Evolutionary conservation across 2,888 invertebrate genomes (phyloP).

Genomic region (Drosophila pseudotakahashii): DNA sequence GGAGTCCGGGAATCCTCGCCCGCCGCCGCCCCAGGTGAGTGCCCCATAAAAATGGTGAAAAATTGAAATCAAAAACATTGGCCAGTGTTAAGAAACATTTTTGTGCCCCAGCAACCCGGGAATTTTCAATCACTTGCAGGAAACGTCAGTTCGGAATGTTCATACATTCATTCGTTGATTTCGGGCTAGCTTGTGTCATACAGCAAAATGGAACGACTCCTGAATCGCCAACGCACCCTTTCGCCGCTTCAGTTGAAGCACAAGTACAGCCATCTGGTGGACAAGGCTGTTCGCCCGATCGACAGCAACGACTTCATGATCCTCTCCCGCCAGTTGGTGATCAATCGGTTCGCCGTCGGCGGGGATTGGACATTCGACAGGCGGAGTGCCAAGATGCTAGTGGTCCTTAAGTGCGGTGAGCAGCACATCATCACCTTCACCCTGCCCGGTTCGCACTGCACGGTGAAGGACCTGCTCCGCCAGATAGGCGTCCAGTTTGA

Average conservation of each 20-base stretch:
- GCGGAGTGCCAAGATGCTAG: neutral
- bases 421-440: constrained; percentile 1
- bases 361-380: no score
- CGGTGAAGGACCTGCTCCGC: neutral
- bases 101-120: neutral
- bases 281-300: neutral
- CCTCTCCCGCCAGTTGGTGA: neutral
- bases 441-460: neutral
- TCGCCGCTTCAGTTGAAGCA: no score
- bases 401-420: neutral
- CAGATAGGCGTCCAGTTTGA: neutral
- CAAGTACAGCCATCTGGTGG: no score
- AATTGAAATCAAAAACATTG: neutral
- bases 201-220: no score
- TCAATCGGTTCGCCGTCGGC: neutral
- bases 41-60: neutral
- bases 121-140: neutral
- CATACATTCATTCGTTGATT: no score
- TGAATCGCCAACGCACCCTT: no score
- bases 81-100: neutral
- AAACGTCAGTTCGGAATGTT: neutral
- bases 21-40: neutral
- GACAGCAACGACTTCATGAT: neutral
- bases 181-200: no score
- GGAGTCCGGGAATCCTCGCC: no score